Evolutionary conservation across 2,888 invertebrate species (phyloP), one percentile per base, ranked within the genome.

Genomic region (Trissolcus brochymenae): DNA sequence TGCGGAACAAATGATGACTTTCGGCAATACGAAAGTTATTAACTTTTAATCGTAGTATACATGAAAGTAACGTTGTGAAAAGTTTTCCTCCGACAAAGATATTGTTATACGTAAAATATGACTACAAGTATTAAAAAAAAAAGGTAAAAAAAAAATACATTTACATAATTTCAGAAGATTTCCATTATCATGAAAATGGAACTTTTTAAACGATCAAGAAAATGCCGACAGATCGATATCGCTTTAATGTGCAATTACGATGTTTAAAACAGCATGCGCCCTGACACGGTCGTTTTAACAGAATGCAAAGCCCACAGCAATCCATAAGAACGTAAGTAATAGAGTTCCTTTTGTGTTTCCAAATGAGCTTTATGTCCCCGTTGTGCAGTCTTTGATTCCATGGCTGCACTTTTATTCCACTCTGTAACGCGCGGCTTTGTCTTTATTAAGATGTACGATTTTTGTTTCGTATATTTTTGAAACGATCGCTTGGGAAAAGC

Each of bases 271-370:
- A 62, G 50, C 70, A 41, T 50, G 54, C 14, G n/a, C 21, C 9
- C 50, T 21, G 56, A 41, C 25, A 62, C 35, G 56, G 61, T 61
- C 70, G 55, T 62, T 70, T 70, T 56, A 70, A 62, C 55, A 41
- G 62, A 70, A 50, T 56, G 70, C 60, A 70, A 62, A 62, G 56
- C 55, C 50, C 17, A 7, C 17, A 57, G 53, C 55, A 49, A 16
- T 19, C 55, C 62, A 49, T 16, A 71, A 71, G 54, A 57, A 61
- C 60, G 71, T 62, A 72, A 64, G 65, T 59, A 72, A 72, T 59
- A 43, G 54, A 57, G 51, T 43, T 16, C n/a, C 72, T 65, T 72
- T 65, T 72, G 59, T 72, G 41, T 51, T 43, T 60, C 35, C 40
- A n/a, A 73, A 66, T 66, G 61, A 66, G 73, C 66, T 73, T 66